Evolutionary conservation across 2,888 invertebrate genomes (phyloP).

Genomic region (Epirrhoe alternata): DNA sequence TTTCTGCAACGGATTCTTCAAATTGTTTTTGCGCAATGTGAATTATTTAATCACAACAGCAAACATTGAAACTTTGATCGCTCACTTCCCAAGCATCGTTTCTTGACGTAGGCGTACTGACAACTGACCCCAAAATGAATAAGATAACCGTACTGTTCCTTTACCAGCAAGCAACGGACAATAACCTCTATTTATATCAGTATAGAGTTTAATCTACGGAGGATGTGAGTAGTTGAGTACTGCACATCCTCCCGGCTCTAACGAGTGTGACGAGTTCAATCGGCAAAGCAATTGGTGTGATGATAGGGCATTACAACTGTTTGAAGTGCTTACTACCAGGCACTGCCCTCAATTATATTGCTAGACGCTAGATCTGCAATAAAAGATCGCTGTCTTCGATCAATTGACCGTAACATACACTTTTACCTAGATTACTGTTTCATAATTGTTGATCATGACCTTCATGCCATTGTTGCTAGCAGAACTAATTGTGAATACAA

Average conservation of each 20-base stretch:
- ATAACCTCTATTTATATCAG: slow-evolving; percentile 14
- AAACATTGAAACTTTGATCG: slow-evolving; percentile 10
- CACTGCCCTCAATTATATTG: slow-evolving; percentile 8
- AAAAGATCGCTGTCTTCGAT: neutral
- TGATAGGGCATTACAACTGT: slow-evolving; percentile 27
- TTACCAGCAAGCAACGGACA: slow-evolving; percentile 27
- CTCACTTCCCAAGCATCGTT: slow-evolving; percentile 23
- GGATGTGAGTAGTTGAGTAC: neutral
- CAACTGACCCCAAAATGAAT: slow-evolving; percentile 59
- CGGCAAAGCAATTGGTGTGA: slow-evolving; percentile 37
- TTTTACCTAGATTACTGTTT: neutral
- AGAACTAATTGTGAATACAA: slow-evolving; percentile 15
- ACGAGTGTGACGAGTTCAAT: slow-evolving; percentile 39
- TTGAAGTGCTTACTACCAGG: slow-evolving; percentile 9
- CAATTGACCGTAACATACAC: neutral
- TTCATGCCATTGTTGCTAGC: slow-evolving; percentile 20
- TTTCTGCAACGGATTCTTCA: neutral
- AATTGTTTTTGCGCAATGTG: neutral
- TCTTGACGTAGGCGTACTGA: slow-evolving; percentile 43
- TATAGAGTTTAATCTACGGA: slow-evolving; percentile 20
- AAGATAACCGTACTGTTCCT: slow-evolving; percentile 57
- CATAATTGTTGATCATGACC: slow-evolving; percentile 13
- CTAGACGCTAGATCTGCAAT: neutral
- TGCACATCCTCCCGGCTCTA: slow-evolving; percentile 32
- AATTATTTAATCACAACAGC: neutral